phyloP scores from a whole-genome alignment of 2,797 vertebrate genomes.

The Lithobates sylvaticus region DNA sequence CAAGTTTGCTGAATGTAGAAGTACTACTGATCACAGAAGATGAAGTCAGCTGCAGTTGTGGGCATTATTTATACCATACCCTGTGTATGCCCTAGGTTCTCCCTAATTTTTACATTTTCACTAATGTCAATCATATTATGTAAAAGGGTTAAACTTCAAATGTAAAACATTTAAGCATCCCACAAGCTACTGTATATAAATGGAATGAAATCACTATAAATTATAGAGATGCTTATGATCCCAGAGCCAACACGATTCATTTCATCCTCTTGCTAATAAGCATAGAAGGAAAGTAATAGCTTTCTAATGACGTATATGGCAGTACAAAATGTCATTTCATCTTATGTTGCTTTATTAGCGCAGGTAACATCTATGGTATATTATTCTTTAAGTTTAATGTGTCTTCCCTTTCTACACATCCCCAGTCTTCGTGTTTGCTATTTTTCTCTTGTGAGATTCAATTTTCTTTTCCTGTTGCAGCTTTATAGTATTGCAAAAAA shows the following conservation, averaged over 20 bases:
- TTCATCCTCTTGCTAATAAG: background rate
- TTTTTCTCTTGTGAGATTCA: background rate
- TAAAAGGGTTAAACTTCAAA: background rate
- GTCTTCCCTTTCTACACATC: background rate
- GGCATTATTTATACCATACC: too few relatives aligned
- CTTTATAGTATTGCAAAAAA: conserved; percentile 27
- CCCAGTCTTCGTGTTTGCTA: background rate
- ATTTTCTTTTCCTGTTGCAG: conserved; percentile 6
- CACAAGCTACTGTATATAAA: background rate
- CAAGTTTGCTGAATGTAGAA: too few relatives aligned
- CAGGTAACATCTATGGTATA: background rate
- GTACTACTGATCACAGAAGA: too few relatives aligned
- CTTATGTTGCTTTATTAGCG: background rate
- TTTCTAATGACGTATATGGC: conserved; percentile 8
- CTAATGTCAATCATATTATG: background rate
- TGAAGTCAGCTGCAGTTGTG: too few relatives aligned
- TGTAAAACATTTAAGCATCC: background rate
- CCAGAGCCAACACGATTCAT: background rate
- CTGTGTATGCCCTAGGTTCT: too few relatives aligned
- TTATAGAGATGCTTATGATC: background rate
- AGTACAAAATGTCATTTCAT: background rate
- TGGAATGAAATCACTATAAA: background rate
- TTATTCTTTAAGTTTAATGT: background rate
- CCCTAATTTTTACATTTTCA: too few relatives aligned
- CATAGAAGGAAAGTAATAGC: background rate